Conservation (phyloP, 2,797 vertebrate genomes). For the Decapterus maruadsi region DNA sequence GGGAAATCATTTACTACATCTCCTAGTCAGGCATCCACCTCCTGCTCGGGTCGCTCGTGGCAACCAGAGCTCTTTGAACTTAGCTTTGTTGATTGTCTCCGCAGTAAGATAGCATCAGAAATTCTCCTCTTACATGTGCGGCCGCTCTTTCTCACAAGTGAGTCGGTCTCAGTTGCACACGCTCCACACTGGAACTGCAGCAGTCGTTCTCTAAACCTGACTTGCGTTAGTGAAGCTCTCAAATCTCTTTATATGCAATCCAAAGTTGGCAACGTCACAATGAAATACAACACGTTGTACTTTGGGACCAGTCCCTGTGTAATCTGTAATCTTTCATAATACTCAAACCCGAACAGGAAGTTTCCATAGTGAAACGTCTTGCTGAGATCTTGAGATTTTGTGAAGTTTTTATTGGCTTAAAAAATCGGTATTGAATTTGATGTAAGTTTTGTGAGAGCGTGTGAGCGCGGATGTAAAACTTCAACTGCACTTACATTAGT, state of each 20-base stretch:
- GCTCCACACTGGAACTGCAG: background rate
- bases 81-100: constrained; percentile 6
- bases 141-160: background rate
- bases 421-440: background rate
- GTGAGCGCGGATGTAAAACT: background rate
- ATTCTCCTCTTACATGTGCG: constrained; percentile 4
- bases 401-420: constrained; percentile 1
- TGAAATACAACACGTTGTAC: constrained; percentile 3
- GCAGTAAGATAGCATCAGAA: constrained; percentile 22
- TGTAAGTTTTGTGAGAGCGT: background rate
- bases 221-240: background rate
- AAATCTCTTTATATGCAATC: background rate
- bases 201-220: background rate
- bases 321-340: background rate
- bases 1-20: constrained; percentile 27
- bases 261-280: background rate
- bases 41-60: background rate
- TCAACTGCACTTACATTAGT: background rate
- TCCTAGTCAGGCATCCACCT: constrained; percentile 10
- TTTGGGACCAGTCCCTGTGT: background rate
- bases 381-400: background rate
- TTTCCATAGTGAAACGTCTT: background rate
- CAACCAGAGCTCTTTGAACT: constrained; percentile 24
- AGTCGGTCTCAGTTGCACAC: background rate
- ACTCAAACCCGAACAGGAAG: background rate